These are phyloP conservation scores for Hylaea fasciaria DNA, from an alignment of 2,888 invertebrate genomes.

Conservation along the genomic window DNA sequence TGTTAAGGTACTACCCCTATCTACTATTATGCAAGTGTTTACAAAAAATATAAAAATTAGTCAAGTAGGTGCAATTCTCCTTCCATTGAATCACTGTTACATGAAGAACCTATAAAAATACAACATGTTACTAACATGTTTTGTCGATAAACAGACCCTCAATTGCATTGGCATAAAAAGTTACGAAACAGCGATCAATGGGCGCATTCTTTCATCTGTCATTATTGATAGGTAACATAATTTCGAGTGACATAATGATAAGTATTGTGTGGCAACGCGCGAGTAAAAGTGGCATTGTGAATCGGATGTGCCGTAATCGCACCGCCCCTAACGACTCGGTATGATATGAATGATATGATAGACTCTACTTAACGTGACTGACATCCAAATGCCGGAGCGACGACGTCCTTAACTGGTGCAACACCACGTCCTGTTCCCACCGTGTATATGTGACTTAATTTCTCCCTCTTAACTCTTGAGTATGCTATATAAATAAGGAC, in stretches of 20 bases:
- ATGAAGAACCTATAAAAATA: no score
- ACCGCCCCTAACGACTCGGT: conserved; percentile 55
- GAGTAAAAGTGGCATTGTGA: conserved; percentile 71
- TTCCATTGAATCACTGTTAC: no score
- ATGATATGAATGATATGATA: conserved; percentile 41
- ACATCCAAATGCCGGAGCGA: conserved; percentile 42
- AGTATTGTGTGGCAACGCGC: conserved; percentile 54
- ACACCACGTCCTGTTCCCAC: conserved; percentile 24
- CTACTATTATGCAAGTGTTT: no score
- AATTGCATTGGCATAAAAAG: conserved; percentile 27
- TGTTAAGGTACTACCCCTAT: no score
- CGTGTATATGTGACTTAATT: neutral
- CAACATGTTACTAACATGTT: no score
- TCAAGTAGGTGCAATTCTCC: no score
- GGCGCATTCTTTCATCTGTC: conserved; percentile 18
- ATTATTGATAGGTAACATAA: conserved; percentile 35
- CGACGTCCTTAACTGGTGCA: conserved; percentile 20
- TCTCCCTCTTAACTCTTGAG: no score
- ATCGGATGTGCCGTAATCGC: conserved; percentile 61
- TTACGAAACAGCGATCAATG: conserved; percentile 18
- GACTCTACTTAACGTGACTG: conserved; percentile 49
- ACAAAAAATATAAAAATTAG: no score
- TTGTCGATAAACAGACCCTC: neutral
- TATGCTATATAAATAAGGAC: no score
- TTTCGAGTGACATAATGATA: conserved; percentile 61